Evolutionary conservation across 1,140 invertebrate species (phyloP).

Genomic region (Drosophila azteca): DNA sequence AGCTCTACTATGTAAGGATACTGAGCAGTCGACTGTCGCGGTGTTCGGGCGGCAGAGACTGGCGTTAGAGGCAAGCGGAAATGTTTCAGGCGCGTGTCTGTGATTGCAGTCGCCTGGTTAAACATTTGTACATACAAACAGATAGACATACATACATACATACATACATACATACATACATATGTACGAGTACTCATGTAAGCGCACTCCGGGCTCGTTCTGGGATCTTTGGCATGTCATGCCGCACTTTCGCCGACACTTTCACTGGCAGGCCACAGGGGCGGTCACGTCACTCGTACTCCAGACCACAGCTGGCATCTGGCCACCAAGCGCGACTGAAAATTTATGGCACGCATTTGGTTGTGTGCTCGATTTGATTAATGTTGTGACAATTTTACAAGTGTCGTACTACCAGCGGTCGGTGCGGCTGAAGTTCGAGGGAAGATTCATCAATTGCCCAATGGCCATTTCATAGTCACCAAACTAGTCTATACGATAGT

Average conservation of each 20-base stretch:
- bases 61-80: neutral
- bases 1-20: neutral
- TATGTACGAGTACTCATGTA: slow-evolving; percentile 8
- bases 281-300: slow-evolving; percentile 6
- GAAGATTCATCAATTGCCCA: slow-evolving; percentile 53
- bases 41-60: too few species aligned
- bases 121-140: too few species aligned
- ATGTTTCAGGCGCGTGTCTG: slow-evolving; percentile 28
- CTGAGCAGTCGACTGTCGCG: slow-evolving; percentile 54
- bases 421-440: slow-evolving; percentile 44
- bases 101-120: slow-evolving; percentile 28
- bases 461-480: slow-evolving; percentile 1
- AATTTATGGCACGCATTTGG: slow-evolving; percentile 68
- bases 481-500: too few species aligned
- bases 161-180: slow-evolving; percentile 1
- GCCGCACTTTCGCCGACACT: slow-evolving; percentile 42
- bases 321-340: slow-evolving; percentile 33
- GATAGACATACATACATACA: neutral
- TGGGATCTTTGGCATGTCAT: slow-evolving; percentile 11
- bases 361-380: slow-evolving; percentile 64
- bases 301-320: slow-evolving; percentile 19
- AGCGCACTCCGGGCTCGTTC: neutral
- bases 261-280: slow-evolving; percentile 39
- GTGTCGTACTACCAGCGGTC: slow-evolving; percentile 52
- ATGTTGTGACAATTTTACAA: slow-evolving; percentile 69